Base-by-base conservation (phyloP, 2,888 invertebrate species). In the Caenorhabditis sp. region DNA sequence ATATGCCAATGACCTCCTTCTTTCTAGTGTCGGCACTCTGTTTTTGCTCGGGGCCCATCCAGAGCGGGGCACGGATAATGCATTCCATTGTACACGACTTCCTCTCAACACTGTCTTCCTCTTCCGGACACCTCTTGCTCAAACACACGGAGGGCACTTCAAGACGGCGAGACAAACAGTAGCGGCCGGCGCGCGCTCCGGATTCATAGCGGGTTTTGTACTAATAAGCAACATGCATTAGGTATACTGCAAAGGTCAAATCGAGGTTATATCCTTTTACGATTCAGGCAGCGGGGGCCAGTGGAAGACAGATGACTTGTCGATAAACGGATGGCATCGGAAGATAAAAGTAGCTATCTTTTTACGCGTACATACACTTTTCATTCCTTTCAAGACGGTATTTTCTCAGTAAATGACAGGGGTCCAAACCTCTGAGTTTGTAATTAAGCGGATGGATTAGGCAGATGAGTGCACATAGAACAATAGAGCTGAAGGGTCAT, bases 71-170 rank as follows among this genome's bases (percentile, higher is more conserved):
- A 65, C 52, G 52, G 50, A 58, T 72, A 75, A 75, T 75, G 75
- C 43, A 62, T 75, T 73, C 68, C 56, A 75, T 75, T 75, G 75
- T 75, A 75, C 37, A 48, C 62, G 61, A 75, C 75, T 75, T 75
- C 75, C 74, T 32, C 46, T 45, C 50, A 37, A 41, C 39, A 66
- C 5, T 46, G 66, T 66, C 66, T 41, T 46, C 26, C 45, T 32
- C 70, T 59, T 70, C 70, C 70, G 53, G 59, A 22, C 26, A 39
- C 46, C 56, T 59, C 59, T 50, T 62, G 72, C 72, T 72, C 71
- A 71, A 71, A 71, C 48, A 71, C 46, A 55, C 56, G 35, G 22
- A 37, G 46, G 61, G 58, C 24, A 63, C 72, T 63, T 73, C 56
- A 58, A 59, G 63, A 58, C 20, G 56, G 32, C 24, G 39, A 56